Percentiles rank a stretch among this genome's conserved stretches.
Evolutionary conservation across 2,888 invertebrate genomes (phyloP).

Genomic region (Troilus luridus): DNA sequence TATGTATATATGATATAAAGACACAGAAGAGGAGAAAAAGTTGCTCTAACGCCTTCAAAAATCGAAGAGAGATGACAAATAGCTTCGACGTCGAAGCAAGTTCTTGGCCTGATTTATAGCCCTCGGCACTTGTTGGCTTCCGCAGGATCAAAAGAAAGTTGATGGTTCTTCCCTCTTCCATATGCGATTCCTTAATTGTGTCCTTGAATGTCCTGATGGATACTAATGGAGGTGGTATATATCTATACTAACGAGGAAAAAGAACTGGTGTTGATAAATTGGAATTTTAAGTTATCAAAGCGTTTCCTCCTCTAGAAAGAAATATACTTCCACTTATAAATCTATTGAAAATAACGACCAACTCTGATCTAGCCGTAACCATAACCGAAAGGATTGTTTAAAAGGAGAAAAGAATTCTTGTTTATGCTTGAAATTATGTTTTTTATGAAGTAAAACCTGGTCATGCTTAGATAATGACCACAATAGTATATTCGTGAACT

Average conservation of each 20-base stretch:
- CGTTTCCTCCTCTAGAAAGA: too few species aligned
- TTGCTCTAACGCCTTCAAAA: background rate
- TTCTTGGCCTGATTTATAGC: background rate
- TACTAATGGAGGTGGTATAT: background rate
- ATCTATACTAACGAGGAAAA: background rate
- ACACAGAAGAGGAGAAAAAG: background rate
- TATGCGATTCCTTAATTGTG: background rate
- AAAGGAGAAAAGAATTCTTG: too few species aligned
- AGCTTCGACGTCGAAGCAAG: background rate
- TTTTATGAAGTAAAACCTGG: too few species aligned
- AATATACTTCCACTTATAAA: too few species aligned
- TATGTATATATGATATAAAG: background rate
- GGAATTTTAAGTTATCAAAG: background rate
- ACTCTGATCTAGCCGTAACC: too few species aligned
- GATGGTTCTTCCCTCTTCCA: background rate
- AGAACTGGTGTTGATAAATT: background rate
- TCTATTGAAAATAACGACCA: too few species aligned
- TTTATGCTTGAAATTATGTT: too few species aligned
- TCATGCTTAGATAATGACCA: too few species aligned
- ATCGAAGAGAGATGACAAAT: conserved; percentile 21
- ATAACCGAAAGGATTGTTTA: too few species aligned
- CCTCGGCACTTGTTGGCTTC: background rate
- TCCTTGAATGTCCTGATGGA: background rate
- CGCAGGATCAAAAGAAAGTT: background rate
- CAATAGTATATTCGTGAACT: too few species aligned